These are phyloP conservation scores for Leptopilina drosophilae DNA, from an alignment of 2,888 invertebrate species.

Conservation along the genomic window DNA sequence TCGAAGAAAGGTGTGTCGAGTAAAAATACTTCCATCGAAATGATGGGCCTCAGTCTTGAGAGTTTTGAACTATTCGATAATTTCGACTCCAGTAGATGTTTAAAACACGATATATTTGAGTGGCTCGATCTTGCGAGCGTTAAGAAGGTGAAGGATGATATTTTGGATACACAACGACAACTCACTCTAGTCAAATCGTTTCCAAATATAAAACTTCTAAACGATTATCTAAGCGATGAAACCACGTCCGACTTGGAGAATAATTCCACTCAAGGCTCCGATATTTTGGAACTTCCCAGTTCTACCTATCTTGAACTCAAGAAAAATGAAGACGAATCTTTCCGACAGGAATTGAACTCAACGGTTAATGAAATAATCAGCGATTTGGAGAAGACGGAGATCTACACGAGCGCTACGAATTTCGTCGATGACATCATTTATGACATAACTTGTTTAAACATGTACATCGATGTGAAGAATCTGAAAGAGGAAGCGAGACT, in stretches of 20 bases:
- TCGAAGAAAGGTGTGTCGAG: slow-evolving; percentile 38
- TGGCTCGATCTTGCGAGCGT: slow-evolving; percentile 45
- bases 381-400: slow-evolving; percentile 64
- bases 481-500: slow-evolving; percentile 45
- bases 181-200: not conserved
- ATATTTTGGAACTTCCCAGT: slow-evolving; percentile 65
- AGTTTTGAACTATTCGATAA: slow-evolving; percentile 13
- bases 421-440: slow-evolving; percentile 64
- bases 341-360: slow-evolving; percentile 66
- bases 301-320: slow-evolving; percentile 61
- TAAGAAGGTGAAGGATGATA: slow-evolving; percentile 22
- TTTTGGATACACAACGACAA: not conserved
- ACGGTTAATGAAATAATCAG: slow-evolving; percentile 70
- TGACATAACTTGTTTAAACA: slow-evolving; percentile 55
- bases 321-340: slow-evolving; percentile 64
- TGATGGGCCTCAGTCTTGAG: slow-evolving; percentile 13
- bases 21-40: slow-evolving; percentile 36
- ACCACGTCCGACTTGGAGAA: slow-evolving; percentile 40
- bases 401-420: slow-evolving; percentile 56
- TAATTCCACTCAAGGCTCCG: slow-evolving; percentile 60
- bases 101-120: not conserved
- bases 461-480: slow-evolving; percentile 43
- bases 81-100: not conserved
- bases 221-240: slow-evolving; percentile 4
- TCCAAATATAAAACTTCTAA: slow-evolving; percentile 2